Percentiles rank a stretch among this genome's conserved stretches.
Evolutionary conservation across 1,140 invertebrate species (phyloP).

Genomic region (Centruroides sculpturatus): DNA sequence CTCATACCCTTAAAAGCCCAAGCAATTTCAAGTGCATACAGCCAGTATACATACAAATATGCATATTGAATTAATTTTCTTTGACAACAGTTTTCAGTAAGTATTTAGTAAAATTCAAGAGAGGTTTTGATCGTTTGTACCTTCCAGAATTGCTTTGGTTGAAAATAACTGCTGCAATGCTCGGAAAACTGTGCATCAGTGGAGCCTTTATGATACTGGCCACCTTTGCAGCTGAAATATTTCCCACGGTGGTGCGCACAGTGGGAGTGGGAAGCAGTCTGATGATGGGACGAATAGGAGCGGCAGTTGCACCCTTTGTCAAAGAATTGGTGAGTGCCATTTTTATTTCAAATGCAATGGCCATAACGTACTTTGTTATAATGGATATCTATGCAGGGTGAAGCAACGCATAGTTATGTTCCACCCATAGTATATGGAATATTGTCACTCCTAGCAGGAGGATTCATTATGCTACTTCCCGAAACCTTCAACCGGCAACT

Average conservation of each 20-base stretch:
- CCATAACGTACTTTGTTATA: not conserved
- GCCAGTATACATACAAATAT: too few species aligned
- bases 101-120: too few species aligned
- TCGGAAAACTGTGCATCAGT: conserved; percentile 12
- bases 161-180: conserved; percentile 7
- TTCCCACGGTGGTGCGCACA: conserved; percentile 67
- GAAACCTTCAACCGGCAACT: conserved; percentile 69
- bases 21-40: too few species aligned
- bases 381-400: not conserved
- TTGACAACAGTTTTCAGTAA: too few species aligned
- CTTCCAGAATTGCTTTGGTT: conserved; percentile 6
- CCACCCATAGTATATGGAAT: conserved; percentile 73
- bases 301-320: conserved; percentile 83
- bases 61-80: too few species aligned
- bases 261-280: conserved; percentile 79
- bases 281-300: conserved; percentile 76
- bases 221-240: conserved; percentile 15
- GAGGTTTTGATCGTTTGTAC: too few species aligned
- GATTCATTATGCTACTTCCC: conserved; percentile 63
- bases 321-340: conserved; percentile 10
- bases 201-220: conserved; percentile 11
- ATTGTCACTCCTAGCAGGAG: conserved; percentile 60
- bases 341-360: not conserved
- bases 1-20: too few species aligned
- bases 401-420: conserved; percentile 25